Evolutionary conservation across 2,113 vertebrate genomes (phyloP), one percentile per base, ranked within the genome.

Genomic region (Microtus oregoni): DNA sequence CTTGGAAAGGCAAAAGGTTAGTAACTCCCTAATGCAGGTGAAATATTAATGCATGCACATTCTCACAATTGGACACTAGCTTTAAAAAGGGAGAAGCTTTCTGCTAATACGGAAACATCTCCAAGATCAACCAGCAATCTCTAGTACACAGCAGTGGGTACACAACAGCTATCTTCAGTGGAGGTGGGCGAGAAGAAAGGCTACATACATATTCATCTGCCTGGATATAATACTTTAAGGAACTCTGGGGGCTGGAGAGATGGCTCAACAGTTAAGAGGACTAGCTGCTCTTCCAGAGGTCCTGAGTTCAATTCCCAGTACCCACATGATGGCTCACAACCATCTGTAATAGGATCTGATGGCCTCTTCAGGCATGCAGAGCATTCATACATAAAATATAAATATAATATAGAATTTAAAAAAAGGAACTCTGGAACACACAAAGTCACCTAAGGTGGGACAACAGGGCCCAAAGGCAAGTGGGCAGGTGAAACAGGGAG

Each of bases 111-210:
- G 30, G 63, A 55, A 68, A 90, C n/a, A 32, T 30, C 17, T 55
- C 77, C 70, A 44, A 65, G 76, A 86, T 20, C 28, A 47, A 67
- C 1, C 4, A 28, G 3, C 7, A 41, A 1, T 14, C 13, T n/a
- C 30, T 7, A 73, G 44, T 52, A 35, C 35, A 82, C 15, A 81
- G 14, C 2, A 17, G 47, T 6, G 10, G 7, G 41, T 15, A 44
- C 30, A 24, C 0, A 38, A 38, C 0, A 1, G 11, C 44, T 3
- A 2, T 17, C 20, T 14, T 8, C 9, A 22, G 28, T 67, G 68
- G 28, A 26, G 47, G 78, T 24, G 10, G 73, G 12, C 17, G 19
- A 17, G 83, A 22, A 76, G 19, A 11, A n/a, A 26, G 47, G 61
- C 11, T 52, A 35, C 0, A 28, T 5, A 67, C 9, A 2, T 1